A percentile compares a stretch with the other conserved stretches of the same genome.
These are phyloP conservation scores for Marcusenius ussheri DNA, from an alignment of 2,113 vertebrate genomes.

Conservation along the genomic window DNA sequence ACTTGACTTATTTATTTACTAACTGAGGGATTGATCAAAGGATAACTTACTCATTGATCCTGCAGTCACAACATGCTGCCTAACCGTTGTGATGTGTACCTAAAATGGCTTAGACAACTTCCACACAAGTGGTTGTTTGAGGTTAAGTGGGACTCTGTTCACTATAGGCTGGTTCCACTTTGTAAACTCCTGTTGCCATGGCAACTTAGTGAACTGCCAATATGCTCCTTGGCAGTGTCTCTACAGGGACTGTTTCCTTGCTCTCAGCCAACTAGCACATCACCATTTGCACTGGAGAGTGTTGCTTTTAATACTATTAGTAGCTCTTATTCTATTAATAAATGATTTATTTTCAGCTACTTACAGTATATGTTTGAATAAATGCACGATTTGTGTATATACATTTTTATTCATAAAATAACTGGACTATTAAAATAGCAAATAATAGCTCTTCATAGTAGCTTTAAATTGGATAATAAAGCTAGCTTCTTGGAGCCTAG, in stretches of 20 bases:
- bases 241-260: slow-evolving; percentile 5
- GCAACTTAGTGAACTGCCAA: slow-evolving; percentile 73
- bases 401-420: background rate
- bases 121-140: slow-evolving; percentile 57
- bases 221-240: slow-evolving; percentile 32
- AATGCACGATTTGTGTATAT: background rate
- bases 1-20: background rate
- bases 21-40: slow-evolving; percentile 19
- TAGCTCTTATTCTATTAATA: background rate
- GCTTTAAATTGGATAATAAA: background rate
- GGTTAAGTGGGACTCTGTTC: slow-evolving; percentile 57
- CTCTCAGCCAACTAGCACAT: background rate
- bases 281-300: background rate
- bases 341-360: background rate
- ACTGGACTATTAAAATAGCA: background rate
- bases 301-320: slow-evolving; percentile 1
- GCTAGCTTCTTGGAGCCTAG: background rate
- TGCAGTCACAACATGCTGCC: slow-evolving; percentile 1
- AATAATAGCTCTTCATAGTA: background rate
- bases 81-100: slow-evolving; percentile 45
- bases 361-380: background rate
- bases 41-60: slow-evolving; percentile 34
- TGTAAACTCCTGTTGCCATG: slow-evolving; percentile 77
- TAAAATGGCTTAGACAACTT: slow-evolving; percentile 60
- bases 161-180: slow-evolving; percentile 65